Base-by-base conservation (phyloP, 2,113 vertebrate genomes). In the Poicephalus meyeri region DNA sequence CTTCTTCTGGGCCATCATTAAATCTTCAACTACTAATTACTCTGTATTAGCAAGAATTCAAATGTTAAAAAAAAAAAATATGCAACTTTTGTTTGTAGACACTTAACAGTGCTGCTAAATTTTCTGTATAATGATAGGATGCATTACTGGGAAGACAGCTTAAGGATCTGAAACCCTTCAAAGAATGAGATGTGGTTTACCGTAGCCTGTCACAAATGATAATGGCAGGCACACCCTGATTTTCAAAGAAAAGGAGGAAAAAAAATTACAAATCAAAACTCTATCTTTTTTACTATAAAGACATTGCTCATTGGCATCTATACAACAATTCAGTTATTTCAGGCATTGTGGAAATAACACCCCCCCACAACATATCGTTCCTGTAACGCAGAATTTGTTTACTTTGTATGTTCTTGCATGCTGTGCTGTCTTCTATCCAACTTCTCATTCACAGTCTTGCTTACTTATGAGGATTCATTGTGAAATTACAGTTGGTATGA, bases 401-500 rank as follows among this genome's bases (percentile, higher is more conserved):
- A 91, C 81, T 92, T 82, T 80, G 47, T 95, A 81, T 85, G 82
- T 91, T 92, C 87, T 35, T 91, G 71, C 80, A 86, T 13, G 80
- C 60, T 88, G 60, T 63, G 73, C 71, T 88, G 79, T 72, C 77
- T 89, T 87, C 44, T 63, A 83, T 74, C 84, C 2, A 7, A 92
- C 90, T 91, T 56, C 58, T 68, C n/a, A 66, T 86, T 94, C 93
- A 94, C 53, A 91, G 39, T 69, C 84, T 76, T 82, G 90, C 89
- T 96, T 95, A 56, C 92, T 93, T 93, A 88, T 0, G 80, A 95
- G 93, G 94, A 96, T 94, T 97, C 91, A 94, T 96, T 95, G 89
- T 93, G 96, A 95, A 96, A 96, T 91, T 96, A 85, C 56, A 78
- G 89, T 86, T 92, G 82, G 60, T 95, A 95, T 85, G 93, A 96